These are phyloP conservation scores for Parotia lawesii DNA, from an alignment of 2,113 vertebrate genomes.

Conservation along the genomic window DNA sequence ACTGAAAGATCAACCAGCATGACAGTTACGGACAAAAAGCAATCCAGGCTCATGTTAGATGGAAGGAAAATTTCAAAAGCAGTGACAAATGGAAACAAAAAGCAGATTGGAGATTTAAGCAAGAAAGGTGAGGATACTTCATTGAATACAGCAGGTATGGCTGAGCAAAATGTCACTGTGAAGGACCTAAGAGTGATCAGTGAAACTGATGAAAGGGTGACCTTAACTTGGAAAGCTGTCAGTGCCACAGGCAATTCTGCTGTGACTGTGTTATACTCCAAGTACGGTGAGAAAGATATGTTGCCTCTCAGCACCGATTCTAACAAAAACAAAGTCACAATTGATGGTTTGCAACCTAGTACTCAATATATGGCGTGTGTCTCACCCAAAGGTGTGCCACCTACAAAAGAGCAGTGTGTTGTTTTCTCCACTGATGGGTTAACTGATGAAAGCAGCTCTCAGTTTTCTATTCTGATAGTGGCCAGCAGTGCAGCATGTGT, in stretches of 20 bases:
- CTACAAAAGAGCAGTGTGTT: slow-evolving; percentile 86
- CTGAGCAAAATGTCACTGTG: slow-evolving; percentile 62
- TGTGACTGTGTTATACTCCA: slow-evolving; percentile 85
- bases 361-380: slow-evolving; percentile 89
- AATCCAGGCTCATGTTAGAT: slow-evolving; percentile 39
- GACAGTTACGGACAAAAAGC: neutral
- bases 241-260: slow-evolving; percentile 63
- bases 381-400: slow-evolving; percentile 75
- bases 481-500: slow-evolving; percentile 78
- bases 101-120: slow-evolving; percentile 62
- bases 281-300: slow-evolving; percentile 84
- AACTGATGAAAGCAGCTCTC: slow-evolving; percentile 44
- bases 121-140: slow-evolving; percentile 54
- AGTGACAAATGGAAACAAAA: slow-evolving; percentile 51
- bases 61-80: slow-evolving; percentile 66
- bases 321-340: slow-evolving; percentile 80
- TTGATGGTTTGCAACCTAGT: slow-evolving; percentile 82
- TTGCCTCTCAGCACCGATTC: slow-evolving; percentile 77
- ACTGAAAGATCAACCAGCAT: neutral
- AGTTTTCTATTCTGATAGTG: slow-evolving; percentile 72
- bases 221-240: slow-evolving; percentile 81
- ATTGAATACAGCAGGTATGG: neutral
- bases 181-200: slow-evolving; percentile 80
- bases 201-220: slow-evolving; percentile 82
- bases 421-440: slow-evolving; percentile 81